Evolutionary conservation across 2,888 invertebrate species (phyloP).

Genomic region (Mactromeris polynyma): DNA sequence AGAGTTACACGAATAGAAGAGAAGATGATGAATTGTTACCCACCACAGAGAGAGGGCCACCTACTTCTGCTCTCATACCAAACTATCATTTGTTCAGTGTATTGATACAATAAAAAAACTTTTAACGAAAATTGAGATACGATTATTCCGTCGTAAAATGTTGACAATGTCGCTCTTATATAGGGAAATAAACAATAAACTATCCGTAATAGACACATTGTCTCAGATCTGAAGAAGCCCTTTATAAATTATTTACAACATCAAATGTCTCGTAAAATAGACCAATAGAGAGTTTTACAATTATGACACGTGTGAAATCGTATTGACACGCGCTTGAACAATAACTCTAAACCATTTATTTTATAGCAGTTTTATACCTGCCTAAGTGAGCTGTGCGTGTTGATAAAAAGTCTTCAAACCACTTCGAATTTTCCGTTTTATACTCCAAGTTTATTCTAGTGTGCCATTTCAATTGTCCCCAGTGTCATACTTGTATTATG

Average conservation of each 20-base stretch:
- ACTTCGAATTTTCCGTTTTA: conserved; percentile 37
- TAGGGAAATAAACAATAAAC: conserved; percentile 43
- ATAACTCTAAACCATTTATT: conserved; percentile 41
- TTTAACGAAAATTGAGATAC: background rate
- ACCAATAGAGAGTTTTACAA: conserved; percentile 23
- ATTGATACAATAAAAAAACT: background rate
- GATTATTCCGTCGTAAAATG: conserved; percentile 18
- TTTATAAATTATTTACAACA: conserved; percentile 35
- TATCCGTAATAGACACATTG: background rate
- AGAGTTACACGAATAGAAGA: background rate
- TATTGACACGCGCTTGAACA: conserved; percentile 48
- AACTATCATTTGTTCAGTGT: background rate
- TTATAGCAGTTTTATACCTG: conserved; percentile 51
- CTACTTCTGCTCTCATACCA: background rate
- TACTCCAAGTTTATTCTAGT: conserved; percentile 9
- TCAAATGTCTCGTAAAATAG: conserved; percentile 23
- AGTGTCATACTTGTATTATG: background rate
- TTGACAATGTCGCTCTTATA: conserved; percentile 10
- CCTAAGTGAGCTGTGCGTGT: conserved; percentile 1
- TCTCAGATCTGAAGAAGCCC: background rate
- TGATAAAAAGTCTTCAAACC: conserved; percentile 12
- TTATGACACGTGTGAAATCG: conserved; percentile 52
- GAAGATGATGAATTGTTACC: background rate
- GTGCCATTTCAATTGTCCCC: background rate
- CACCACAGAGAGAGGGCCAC: background rate